Base-by-base conservation (phyloP, 2,888 invertebrate species). In the Gari tellinella region DNA sequence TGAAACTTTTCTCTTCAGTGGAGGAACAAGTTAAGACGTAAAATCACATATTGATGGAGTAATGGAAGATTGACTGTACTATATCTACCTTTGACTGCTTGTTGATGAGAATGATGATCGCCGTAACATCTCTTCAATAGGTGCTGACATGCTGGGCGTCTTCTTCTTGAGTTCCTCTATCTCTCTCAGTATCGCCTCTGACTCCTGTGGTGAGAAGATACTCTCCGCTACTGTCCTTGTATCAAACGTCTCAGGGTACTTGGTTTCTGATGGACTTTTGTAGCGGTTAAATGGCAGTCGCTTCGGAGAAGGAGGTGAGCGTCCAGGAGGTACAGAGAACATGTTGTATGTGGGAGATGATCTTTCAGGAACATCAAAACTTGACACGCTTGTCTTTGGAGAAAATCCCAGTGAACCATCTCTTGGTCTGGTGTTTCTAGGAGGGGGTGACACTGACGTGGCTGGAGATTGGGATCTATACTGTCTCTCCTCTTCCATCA, bases 141-240 rank as follows among this genome's bases (percentile, higher is more conserved):
- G 73, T 79, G 84, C 62, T 66, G 73, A 70, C 49, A 74, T 67
- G 21, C 23, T 45, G 10, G 53, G 72, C 23, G 65, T 53, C 7
- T 60, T 81, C 53, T 76, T 67, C 53, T 84, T 75, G 12, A 82
- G 67, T 23, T 81, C 81, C 49, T 80, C 76, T 41, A 86, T 84
- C 68, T 86, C 88, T 41, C 76, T 62, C 12, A 86, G 56, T 25
- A 88, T 73, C 51, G 74, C 75, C 25, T 83, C 80, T 15, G 85
- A 80, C 55, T 86, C 84, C 38, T 79, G 63, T 12, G 73, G 67
- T 4, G 72, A 60, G 57, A 68, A 79, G 10, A 72, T 41, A 19
- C 61, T 72, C 21, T 75, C 76, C n/a, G 72, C 66, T 8, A 56
- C 48, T 25, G 45, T 51, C 25, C 43, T 52, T 10, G 52, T 58